These are phyloP conservation scores for Cerastis leucographa DNA, from an alignment of 2,888 invertebrate species.

Conservation along the genomic window DNA sequence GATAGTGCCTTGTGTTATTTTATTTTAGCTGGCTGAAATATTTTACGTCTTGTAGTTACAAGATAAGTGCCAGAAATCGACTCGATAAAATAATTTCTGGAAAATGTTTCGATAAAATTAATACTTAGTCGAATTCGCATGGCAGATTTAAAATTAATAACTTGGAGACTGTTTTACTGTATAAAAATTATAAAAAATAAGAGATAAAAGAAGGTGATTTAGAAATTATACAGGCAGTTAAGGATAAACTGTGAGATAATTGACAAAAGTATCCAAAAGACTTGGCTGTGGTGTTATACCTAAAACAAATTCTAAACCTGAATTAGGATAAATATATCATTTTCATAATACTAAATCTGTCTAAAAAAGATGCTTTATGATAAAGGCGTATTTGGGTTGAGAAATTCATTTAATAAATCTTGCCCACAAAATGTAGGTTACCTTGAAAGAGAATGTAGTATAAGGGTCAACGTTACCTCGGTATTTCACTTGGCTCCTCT, in stretches of 20 bases:
- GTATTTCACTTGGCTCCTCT: conserved; percentile 88
- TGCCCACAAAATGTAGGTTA: conserved; percentile 44
- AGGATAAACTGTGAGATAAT: not conserved
- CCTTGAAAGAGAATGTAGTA: conserved; percentile 46
- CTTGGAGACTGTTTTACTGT: not conserved
- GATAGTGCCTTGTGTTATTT: too few relatives aligned
- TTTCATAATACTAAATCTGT: conserved; percentile 35
- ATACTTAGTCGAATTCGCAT: not conserved
- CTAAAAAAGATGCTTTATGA: conserved; percentile 61
- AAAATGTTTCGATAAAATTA: conserved; percentile 8
- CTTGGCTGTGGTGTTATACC: not conserved
- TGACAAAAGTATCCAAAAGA: not conserved
- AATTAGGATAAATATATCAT: conserved; percentile 21
- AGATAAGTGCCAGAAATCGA: conserved; percentile 73
- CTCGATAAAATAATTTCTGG: conserved; percentile 59
- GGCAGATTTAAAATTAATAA: not conserved
- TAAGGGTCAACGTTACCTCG: conserved; percentile 80
- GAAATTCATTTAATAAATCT: conserved; percentile 53
- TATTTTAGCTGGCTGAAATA: conserved; percentile 57
- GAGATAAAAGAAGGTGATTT: not conserved
- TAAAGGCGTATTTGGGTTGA: conserved; percentile 33
- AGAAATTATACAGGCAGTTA: not conserved
- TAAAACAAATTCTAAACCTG: not conserved
- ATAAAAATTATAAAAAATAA: not conserved
- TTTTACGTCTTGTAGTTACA: conserved; percentile 67